Percentiles rank a stretch among this genome's conserved stretches.
phyloP scores from a whole-genome alignment of 2,888 invertebrate genomes.

The Pristionchus entomophagus region DNA sequence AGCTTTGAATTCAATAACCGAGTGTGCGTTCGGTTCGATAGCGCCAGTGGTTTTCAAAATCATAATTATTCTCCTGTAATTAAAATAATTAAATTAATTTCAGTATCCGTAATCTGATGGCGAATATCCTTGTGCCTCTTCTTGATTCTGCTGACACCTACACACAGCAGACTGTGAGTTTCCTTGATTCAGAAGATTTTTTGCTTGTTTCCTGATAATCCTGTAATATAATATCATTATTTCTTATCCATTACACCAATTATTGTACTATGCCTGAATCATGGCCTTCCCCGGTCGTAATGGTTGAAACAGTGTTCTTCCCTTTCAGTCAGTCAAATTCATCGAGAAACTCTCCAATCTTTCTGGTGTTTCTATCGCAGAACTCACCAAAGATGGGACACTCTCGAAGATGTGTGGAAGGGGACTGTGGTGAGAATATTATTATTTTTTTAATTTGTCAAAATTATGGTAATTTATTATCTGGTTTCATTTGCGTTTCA shows the following conservation, averaged over 20 bases:
- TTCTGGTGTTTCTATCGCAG: neutral
- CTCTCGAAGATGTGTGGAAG: constrained; percentile 6
- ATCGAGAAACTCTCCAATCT: neutral
- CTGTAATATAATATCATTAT: no score
- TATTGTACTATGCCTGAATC: no score
- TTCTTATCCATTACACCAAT: no score
- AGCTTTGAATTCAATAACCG: no score
- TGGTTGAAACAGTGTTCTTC: no score
- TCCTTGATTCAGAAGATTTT: no score
- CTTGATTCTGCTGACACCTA: neutral
- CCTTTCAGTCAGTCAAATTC: neutral
- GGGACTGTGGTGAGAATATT: neutral
- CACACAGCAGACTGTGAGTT: neutral
- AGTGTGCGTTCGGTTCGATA: neutral
- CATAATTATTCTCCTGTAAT: no score
- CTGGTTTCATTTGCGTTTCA: neutral
- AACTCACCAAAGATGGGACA: neutral
- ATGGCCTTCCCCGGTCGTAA: no score
- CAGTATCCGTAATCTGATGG: neutral
- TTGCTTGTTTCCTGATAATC: no score
- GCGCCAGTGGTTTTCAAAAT: neutral
- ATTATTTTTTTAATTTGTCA: neutral
- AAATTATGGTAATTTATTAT: neutral
- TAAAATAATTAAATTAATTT: no score
- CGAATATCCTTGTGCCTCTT: neutral